Conservation (phyloP, 2,113 vertebrate species). For the Eonycteris spelaea region DNA sequence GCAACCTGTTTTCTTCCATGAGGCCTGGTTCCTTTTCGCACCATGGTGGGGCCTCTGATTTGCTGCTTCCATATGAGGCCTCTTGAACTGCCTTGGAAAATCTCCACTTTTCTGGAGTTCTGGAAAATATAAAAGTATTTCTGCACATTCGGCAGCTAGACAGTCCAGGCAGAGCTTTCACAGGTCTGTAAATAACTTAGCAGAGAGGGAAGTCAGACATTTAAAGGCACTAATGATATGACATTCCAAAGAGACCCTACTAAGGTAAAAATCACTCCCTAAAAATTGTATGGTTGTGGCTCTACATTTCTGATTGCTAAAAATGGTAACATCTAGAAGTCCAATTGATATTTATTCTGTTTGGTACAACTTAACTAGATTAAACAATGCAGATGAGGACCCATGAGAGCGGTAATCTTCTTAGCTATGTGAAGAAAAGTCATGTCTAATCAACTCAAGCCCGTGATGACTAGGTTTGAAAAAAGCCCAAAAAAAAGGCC, state of each 20-base stretch:
- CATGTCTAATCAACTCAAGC: not conserved
- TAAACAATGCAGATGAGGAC: not conserved
- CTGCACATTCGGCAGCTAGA: conserved; percentile 4
- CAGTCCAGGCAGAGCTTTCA: not conserved
- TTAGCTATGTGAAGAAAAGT: conserved; percentile 37
- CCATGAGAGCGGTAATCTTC: not conserved
- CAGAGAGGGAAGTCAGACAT: not conserved
- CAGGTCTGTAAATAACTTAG: not conserved
- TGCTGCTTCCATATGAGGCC: not conserved
- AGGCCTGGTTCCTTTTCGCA: conserved; percentile 57
- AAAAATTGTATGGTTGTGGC: not conserved
- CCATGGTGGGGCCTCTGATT: not conserved
- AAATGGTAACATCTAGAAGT: not conserved
- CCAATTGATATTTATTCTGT: not conserved
- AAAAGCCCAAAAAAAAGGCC: too few species aligned
- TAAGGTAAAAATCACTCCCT: conserved; percentile 27
- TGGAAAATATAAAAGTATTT: conserved; percentile 74
- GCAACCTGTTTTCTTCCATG: conserved; percentile 49
- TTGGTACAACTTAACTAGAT: not conserved
- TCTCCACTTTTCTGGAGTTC: conserved; percentile 83
- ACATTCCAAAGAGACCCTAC: not conserved
- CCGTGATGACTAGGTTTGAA: not conserved
- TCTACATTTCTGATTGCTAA: not conserved
- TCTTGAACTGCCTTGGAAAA: conserved; percentile 65
- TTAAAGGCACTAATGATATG: not conserved